A percentile compares a stretch with the other conserved stretches of the same genome.
Evolutionary conservation across 2,113 vertebrate genomes (phyloP).

Genomic region (Zapornia atra): DNA sequence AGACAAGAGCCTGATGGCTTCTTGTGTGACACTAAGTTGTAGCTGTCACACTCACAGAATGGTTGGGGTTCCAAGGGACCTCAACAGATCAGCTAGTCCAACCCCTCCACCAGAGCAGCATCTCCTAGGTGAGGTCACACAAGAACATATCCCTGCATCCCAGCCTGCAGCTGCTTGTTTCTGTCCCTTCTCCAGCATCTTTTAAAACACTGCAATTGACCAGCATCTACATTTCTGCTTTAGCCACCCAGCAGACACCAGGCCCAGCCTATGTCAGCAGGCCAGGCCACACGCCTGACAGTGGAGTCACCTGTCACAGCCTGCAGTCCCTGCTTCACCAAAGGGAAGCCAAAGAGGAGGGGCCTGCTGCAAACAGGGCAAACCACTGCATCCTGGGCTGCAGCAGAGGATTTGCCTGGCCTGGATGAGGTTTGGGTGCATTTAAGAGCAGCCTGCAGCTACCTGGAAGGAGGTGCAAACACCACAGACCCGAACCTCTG

Average conservation of each 20-base stretch:
- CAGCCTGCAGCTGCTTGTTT: not conserved
- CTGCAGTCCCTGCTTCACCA: not conserved
- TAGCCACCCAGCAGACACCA: not conserved
- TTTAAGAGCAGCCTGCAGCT: not conserved
- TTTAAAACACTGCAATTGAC: not conserved
- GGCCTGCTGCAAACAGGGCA: not conserved
- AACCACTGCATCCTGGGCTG: not conserved
- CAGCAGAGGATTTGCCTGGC: not conserved
- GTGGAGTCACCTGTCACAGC: not conserved
- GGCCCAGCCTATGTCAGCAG: not conserved
- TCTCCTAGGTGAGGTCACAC: too few species aligned
- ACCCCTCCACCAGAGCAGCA: too few species aligned
- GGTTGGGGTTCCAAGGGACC: too few species aligned
- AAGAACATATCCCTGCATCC: too few species aligned
- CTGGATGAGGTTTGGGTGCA: too few species aligned
- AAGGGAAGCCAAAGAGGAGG: not conserved
- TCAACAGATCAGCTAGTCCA: too few species aligned
- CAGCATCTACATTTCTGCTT: not conserved
- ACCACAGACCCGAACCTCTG: not conserved
- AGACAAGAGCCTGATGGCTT: too few species aligned
- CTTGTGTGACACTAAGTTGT: too few species aligned
- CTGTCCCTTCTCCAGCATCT: not conserved
- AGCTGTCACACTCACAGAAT: too few species aligned
- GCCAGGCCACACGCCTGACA: rapidly evolving
- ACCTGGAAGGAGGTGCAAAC: not conserved